Conservation (phyloP, 2,113 vertebrate genomes). For the Edolisoma coerulescens region DNA sequence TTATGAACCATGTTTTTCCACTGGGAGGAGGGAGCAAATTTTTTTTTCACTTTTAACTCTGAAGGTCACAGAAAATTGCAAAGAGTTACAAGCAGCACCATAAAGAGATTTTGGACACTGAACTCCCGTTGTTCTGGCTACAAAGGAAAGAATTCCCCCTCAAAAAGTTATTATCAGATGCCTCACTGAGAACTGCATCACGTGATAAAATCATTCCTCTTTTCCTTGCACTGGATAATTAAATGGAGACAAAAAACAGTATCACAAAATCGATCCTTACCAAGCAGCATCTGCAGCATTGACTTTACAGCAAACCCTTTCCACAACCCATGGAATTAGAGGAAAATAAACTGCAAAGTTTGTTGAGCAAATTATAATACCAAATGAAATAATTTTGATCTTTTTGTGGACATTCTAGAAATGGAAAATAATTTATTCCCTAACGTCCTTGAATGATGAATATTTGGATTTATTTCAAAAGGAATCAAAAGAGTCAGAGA, state of each 20-base stretch:
- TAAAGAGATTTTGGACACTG: background rate
- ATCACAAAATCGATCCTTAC: background rate
- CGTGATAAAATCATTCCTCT: background rate
- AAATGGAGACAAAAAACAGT: background rate
- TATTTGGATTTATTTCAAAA: slow-evolving; percentile 44
- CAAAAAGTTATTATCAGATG: background rate
- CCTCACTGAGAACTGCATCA: background rate
- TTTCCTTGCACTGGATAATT: background rate
- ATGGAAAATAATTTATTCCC: slow-evolving; percentile 29
- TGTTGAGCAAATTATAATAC: slow-evolving; percentile 26
- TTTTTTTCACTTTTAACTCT: background rate
- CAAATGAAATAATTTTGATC: slow-evolving; percentile 27
- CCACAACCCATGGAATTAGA: background rate
- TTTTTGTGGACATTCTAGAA: slow-evolving; percentile 31
- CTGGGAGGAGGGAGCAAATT: background rate
- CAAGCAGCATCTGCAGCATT: background rate
- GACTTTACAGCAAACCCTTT: background rate
- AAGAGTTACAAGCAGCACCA: background rate
- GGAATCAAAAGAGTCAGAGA: background rate
- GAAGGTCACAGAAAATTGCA: background rate
- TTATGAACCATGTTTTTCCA: fast-evolving
- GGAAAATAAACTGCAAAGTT: slow-evolving; percentile 12
- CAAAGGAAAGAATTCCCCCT: background rate
- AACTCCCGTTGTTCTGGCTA: background rate
- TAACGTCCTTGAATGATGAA: background rate